Base-by-base conservation (phyloP, 2,888 invertebrate species). In the Bedellia somnulentella region DNA sequence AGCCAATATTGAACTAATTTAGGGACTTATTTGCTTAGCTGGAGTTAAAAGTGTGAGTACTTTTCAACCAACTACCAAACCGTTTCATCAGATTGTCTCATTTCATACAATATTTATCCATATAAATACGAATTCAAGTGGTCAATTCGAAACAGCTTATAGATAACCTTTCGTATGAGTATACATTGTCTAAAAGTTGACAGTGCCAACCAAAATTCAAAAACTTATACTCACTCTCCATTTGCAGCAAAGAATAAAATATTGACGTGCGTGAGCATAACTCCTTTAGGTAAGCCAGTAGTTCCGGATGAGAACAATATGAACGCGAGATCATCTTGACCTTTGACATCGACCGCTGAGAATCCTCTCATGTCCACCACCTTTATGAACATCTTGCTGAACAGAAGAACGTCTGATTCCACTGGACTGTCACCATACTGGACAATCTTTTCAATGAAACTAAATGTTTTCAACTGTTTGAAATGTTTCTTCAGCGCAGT, bases 231-330 rank as follows among this genome's bases (percentile, higher is more conserved):
- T 60, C 46, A 73, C 76, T 56, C 62, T 56, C 70, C 57, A 45
- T 73, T 68, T 25, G 57, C 49, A 35, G 61, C 52, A 24, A 66
- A 45, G 35, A 71, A 62, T 24, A 60, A 57, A 33, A 85, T 62
- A 59, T 87, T 89, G 16, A 68, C 66, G 52, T 88, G 86, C 2
- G 86, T 83, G 3, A 88, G 60, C 76, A 83, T 81, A 0, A 89
- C 89, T 15, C 87, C 89, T 54, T 89, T 89, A 0, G 89, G 86
- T 31, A 88, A 48, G 0, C 90, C 90, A 1, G 85, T 85, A 1
- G 89, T 89, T n/a, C 89, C 89, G 1, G 88, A 87, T 1, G 89
- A 89, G 49, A 84, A 89, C 42, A 88, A 81, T 36, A 90, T 79
- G 1, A 83, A 71, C 0, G 80, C 62, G 2, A 80, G 68, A 45